Percentiles rank a stretch among this genome's conserved stretches.
Conservation (phyloP, 2,888 invertebrate genomes). For the Ectobius pallidus region DNA sequence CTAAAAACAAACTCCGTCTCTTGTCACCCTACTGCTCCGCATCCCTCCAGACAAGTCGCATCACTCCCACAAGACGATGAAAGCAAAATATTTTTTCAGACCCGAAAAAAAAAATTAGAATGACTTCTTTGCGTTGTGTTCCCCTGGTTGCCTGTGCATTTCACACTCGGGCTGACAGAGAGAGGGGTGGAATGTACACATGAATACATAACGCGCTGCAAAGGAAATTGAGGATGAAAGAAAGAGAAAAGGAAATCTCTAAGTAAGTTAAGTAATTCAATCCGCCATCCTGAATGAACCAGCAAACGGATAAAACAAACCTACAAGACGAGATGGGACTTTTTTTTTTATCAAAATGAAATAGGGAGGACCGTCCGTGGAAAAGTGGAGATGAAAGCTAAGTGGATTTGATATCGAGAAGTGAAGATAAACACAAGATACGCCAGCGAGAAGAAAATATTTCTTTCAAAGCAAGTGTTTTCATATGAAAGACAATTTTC, state of each 20-base stretch:
- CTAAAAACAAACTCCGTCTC: constrained; percentile 3
- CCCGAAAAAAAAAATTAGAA: constrained; percentile 9
- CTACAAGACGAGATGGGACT: no score
- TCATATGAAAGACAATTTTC: no score
- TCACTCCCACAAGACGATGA: constrained; percentile 50
- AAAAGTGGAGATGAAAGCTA: no score
- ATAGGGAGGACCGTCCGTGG: no score
- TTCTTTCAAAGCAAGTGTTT: no score
- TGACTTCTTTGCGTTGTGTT: constrained; percentile 26
- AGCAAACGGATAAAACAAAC: not conserved
- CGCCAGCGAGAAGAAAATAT: no score
- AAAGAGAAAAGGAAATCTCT: constrained; percentile 30
- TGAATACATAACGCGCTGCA: constrained; percentile 31
- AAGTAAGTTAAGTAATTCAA: constrained; percentile 37
- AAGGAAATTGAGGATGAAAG: constrained; percentile 38
- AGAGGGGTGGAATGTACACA: constrained; percentile 28
- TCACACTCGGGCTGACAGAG: constrained; percentile 32
- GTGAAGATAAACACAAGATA: no score
- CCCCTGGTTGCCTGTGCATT: constrained; percentile 20
- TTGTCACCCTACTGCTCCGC: not conserved
- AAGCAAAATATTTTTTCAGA: constrained; percentile 54
- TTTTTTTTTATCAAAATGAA: no score
- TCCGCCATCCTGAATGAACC: constrained; percentile 14
- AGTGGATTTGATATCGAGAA: no score
- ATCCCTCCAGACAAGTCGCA: constrained; percentile 28